Percentiles rank a stretch among this genome's conserved stretches.
These are phyloP conservation scores for Hypanus sabinus DNA, from an alignment of 2,113 vertebrate species.

Conservation along the genomic window DNA sequence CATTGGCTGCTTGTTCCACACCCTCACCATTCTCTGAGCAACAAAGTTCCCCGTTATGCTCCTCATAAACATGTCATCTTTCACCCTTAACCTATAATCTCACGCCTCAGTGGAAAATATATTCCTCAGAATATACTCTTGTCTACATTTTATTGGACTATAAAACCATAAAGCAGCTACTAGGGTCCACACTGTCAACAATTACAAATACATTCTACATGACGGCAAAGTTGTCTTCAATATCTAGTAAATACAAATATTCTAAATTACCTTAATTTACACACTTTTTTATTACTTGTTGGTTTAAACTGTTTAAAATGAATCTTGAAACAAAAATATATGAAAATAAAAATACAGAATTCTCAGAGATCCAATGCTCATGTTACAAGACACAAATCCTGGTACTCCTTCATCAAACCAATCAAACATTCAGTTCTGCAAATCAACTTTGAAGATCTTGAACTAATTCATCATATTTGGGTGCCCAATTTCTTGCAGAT, in stretches of 20 bases:
- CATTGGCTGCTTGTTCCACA: too few relatives aligned
- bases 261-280: neutral
- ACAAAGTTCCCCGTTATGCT: too few relatives aligned
- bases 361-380: neutral
- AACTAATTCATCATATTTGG: neutral
- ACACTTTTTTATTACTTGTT: neutral
- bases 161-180: neutral
- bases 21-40: too few relatives aligned
- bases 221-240: neutral
- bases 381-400: neutral
- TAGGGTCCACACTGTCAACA: neutral
- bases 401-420: neutral
- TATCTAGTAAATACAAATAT: neutral
- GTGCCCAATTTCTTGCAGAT: neutral
- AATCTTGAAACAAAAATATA: neutral
- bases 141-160: neutral
- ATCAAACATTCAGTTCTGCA: neutral
- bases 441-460: neutral
- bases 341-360: neutral
- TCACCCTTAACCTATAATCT: too few relatives aligned
- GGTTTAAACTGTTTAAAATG: neutral
- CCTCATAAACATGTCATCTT: too few relatives aligned
- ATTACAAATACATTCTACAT: neutral
- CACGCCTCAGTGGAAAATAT: too few relatives aligned
- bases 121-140: neutral